phyloP scores from a whole-genome alignment of 1,140 invertebrate genomes.

The Diorhabda carinulata region DNA sequence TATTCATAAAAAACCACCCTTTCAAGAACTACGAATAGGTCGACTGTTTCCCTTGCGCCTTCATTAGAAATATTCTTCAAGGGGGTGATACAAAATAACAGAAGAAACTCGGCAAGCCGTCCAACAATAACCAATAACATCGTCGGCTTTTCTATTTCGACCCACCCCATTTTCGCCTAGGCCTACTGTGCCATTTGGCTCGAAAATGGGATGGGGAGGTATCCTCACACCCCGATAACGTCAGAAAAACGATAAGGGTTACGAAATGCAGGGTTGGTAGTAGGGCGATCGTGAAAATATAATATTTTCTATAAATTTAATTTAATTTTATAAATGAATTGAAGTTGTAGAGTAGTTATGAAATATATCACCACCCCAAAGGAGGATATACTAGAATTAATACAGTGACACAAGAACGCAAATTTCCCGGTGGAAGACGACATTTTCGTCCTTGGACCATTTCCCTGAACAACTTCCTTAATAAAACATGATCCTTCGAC shows the following conservation, averaged over 20 bases:
- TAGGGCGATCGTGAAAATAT: background rate
- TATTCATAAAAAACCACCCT: background rate
- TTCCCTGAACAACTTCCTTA: too few relatives aligned
- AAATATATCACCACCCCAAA: too few relatives aligned
- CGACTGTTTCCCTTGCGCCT: background rate
- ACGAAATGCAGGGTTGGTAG: background rate
- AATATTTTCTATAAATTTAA: too few relatives aligned
- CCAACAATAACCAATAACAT: background rate
- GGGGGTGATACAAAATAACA: background rate
- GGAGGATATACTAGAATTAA: too few relatives aligned
- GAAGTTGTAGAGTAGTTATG: too few relatives aligned
- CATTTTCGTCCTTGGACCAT: too few relatives aligned
- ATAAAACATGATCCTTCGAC: too few relatives aligned
- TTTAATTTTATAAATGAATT: too few relatives aligned
- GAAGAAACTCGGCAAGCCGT: background rate
- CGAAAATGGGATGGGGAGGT: background rate
- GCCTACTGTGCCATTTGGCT: background rate
- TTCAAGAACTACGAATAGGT: background rate
- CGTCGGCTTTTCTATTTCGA: background rate
- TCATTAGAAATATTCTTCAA: constrained; percentile 2
- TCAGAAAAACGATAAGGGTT: background rate
- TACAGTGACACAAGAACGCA: too few relatives aligned
- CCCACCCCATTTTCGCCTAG: background rate
- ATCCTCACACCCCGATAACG: background rate
- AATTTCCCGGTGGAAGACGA: too few relatives aligned